A percentile compares a stretch with the other conserved stretches of the same genome.
Evolutionary conservation across 2,797 vertebrate genomes (phyloP).

Genomic region (Bovichtus variegatus): DNA sequence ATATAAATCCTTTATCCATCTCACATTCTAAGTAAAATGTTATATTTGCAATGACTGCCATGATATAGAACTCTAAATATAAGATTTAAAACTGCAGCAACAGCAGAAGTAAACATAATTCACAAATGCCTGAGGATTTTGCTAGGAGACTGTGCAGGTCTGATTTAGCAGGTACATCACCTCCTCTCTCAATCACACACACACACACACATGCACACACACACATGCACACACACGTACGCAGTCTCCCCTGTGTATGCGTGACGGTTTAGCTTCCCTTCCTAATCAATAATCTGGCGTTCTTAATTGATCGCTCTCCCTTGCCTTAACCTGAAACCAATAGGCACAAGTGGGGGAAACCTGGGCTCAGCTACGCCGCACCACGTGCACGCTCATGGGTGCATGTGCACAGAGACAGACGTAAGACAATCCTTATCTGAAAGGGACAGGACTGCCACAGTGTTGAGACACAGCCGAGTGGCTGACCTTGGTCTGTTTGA

Average conservation of each 20-base stretch:
- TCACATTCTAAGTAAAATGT: background rate
- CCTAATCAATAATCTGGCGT: slow-evolving; percentile 61
- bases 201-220: background rate
- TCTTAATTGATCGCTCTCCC: slow-evolving; percentile 57
- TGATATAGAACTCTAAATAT: background rate
- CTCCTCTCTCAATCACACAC: slow-evolving; percentile 1
- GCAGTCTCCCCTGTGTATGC: slow-evolving; percentile 13
- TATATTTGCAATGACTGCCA: background rate
- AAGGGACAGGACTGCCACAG: slow-evolving; percentile 23
- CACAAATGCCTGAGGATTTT: background rate
- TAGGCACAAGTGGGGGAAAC: slow-evolving; percentile 34
- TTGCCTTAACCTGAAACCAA: slow-evolving; percentile 59
- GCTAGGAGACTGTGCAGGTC: background rate
- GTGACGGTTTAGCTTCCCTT: slow-evolving; percentile 46
- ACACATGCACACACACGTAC: slow-evolving; percentile 9
- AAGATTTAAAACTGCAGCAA: background rate
- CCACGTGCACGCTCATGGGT: slow-evolving; percentile 1
- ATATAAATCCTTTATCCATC: background rate
- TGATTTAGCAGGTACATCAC: slow-evolving; percentile 3
- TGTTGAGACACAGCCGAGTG: slow-evolving; percentile 13
- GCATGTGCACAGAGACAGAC: slow-evolving; percentile 2
- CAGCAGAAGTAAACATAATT: background rate
- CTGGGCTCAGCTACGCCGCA: slow-evolving; percentile 9
- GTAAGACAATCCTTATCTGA: slow-evolving; percentile 55
- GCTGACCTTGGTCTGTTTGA: slow-evolving; percentile 40